phyloP scores from a whole-genome alignment of 2,113 vertebrate species.

The Neolamprologus hecqui region DNA sequence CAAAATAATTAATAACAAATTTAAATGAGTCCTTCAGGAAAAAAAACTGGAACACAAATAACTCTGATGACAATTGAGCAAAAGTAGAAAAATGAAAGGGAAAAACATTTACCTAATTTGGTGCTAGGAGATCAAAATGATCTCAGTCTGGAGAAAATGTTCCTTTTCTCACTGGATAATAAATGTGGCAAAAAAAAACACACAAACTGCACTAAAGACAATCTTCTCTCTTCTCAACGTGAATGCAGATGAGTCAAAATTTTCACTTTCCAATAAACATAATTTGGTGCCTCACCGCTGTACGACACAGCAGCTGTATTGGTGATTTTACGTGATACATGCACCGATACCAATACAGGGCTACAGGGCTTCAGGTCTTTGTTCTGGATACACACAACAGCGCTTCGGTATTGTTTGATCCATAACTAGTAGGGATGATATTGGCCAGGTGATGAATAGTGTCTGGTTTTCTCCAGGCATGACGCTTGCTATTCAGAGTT shows the following conservation, averaged over 20 bases:
- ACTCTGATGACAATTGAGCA: neutral
- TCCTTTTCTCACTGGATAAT: neutral
- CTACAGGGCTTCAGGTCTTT: neutral
- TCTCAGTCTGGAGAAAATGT: neutral
- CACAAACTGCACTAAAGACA: neutral
- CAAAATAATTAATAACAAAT: neutral
- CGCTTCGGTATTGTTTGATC: neutral
- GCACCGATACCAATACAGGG: neutral
- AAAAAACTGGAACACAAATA: neutral
- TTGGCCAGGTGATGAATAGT: neutral
- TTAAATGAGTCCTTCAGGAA: accelerated
- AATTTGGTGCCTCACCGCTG: neutral
- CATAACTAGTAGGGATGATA: neutral
- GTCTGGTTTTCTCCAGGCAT: neutral
- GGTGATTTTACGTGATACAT: neutral
- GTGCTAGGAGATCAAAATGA: neutral
- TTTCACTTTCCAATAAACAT: accelerated
- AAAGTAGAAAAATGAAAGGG: neutral
- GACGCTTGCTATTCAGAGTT: neutral
- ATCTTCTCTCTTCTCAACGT: neutral
- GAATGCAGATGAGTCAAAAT: neutral
- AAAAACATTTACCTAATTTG: neutral
- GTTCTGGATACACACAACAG: neutral
- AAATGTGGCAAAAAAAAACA: neutral
- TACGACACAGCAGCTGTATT: neutral